Conservation (phyloP, 2,797 vertebrate species). For the Anguilla pacifica region DNA sequence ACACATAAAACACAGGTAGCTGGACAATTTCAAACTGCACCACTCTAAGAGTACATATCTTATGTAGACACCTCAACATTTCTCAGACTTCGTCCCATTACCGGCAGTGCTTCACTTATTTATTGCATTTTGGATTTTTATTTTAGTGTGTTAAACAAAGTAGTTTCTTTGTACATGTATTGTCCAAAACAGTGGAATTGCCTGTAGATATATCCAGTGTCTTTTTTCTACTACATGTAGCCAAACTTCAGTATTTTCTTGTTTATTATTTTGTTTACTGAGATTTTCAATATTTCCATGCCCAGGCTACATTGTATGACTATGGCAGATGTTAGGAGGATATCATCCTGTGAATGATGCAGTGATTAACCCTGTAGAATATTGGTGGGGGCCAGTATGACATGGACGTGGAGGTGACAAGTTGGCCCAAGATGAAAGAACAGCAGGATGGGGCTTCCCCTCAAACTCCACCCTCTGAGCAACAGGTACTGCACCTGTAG, state of each 20-base stretch:
- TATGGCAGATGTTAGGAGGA: not conserved
- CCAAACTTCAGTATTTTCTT: not conserved
- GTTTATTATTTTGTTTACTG: not conserved
- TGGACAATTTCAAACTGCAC: not conserved
- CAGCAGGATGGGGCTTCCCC: slow-evolving; percentile 4
- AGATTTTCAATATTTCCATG: not conserved
- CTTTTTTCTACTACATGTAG: not conserved
- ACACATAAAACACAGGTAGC: not conserved
- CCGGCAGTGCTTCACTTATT: not conserved
- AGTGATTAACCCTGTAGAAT: not conserved
- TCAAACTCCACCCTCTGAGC: slow-evolving; percentile 13
- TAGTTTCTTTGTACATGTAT: not conserved
- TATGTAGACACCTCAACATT: too few species aligned
- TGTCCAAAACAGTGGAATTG: too few species aligned
- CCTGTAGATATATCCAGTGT: not conserved
- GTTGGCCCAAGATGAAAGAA: slow-evolving; percentile 9
- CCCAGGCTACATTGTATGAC: not conserved
- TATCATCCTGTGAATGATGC: not conserved
- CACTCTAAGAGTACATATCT: not conserved
- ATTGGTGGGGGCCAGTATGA: slow-evolving; percentile 26
- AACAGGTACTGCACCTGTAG: not conserved
- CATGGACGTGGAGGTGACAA: slow-evolving; percentile 14
- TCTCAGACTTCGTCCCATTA: not conserved
- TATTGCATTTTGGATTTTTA: too few species aligned
- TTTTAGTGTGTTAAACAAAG: too few species aligned